Conservation (phyloP, 2,888 invertebrate species). For the Lasioglossum malachurum region DNA sequence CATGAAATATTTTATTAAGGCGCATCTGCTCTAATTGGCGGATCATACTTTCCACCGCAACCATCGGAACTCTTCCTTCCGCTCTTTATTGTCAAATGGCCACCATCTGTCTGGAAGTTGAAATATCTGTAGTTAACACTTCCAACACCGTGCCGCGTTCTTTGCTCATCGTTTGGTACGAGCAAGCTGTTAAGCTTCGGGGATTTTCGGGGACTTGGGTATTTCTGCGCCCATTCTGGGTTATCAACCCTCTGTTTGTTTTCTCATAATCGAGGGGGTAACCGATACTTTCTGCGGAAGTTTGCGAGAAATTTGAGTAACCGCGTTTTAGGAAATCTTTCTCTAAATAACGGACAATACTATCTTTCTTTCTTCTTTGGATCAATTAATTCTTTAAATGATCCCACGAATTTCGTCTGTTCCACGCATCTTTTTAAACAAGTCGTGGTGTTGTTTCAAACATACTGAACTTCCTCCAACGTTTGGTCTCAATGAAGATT, state of each 20-base stretch:
- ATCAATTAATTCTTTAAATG: not conserved
- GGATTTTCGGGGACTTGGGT: slow-evolving; percentile 71
- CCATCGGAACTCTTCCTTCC: slow-evolving; percentile 32
- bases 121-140: slow-evolving; percentile 67
- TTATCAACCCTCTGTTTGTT: slow-evolving; percentile 67
- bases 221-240: slow-evolving; percentile 58
- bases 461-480: too few relatives aligned
- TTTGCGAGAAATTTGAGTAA: slow-evolving; percentile 19
- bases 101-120: slow-evolving; percentile 41
- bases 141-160: slow-evolving; percentile 47
- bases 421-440: too few relatives aligned
- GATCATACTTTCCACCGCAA: slow-evolving; percentile 62
- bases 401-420: not conserved
- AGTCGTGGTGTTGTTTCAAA: not conserved
- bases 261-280: slow-evolving; percentile 34
- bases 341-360: not conserved
- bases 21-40: slow-evolving; percentile 38
- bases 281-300: slow-evolving; percentile 23
- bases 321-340: not conserved
- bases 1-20: not conserved
- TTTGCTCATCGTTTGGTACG: slow-evolving; percentile 59
- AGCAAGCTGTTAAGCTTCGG: slow-evolving; percentile 64
- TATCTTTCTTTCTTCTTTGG: not conserved
- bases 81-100: slow-evolving; percentile 41
- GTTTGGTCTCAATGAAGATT: too few relatives aligned